Conservation (phyloP, 1,140 invertebrate species). For the Harlomillsia oculata region DNA sequence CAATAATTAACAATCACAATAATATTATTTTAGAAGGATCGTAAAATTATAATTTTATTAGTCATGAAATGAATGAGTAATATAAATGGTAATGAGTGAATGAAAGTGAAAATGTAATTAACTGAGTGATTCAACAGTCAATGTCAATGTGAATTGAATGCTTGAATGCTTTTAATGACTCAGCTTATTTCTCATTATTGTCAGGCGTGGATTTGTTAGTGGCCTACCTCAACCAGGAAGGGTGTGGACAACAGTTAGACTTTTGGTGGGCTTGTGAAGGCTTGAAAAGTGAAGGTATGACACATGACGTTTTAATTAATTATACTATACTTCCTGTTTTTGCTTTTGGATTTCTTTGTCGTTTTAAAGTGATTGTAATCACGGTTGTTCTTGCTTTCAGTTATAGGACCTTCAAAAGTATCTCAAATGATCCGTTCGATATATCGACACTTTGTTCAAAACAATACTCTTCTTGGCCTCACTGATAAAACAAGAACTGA, state of each 20-base stretch:
- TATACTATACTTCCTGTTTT: neutral
- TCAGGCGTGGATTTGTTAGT: conserved; percentile 65
- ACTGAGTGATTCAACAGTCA: too few relatives aligned
- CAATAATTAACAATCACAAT: neutral
- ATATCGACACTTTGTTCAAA: conserved; percentile 13
- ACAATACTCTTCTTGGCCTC: conserved; percentile 2
- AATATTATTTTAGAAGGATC: neutral
- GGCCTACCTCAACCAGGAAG: conserved; percentile 69
- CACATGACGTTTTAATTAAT: neutral
- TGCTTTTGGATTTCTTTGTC: neutral
- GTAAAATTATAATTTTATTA: too few relatives aligned
- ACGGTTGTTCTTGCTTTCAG: neutral
- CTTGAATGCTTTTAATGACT: too few relatives aligned
- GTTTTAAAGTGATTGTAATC: neutral
- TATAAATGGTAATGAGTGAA: too few relatives aligned
- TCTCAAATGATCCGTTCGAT: conserved; percentile 17
- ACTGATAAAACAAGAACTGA: conserved; percentile 7
- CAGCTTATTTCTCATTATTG: neutral
- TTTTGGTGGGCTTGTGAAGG: conserved; percentile 89
- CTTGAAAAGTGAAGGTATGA: conserved; percentile 47
- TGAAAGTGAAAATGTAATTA: too few relatives aligned
- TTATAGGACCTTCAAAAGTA: conserved; percentile 14
- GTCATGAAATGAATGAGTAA: too few relatives aligned
- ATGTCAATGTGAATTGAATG: too few relatives aligned
- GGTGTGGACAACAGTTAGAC: conserved; percentile 56